Conservation (phyloP, 64 coral and sea anemone genomes). For the Acropora tenuis region DNA sequence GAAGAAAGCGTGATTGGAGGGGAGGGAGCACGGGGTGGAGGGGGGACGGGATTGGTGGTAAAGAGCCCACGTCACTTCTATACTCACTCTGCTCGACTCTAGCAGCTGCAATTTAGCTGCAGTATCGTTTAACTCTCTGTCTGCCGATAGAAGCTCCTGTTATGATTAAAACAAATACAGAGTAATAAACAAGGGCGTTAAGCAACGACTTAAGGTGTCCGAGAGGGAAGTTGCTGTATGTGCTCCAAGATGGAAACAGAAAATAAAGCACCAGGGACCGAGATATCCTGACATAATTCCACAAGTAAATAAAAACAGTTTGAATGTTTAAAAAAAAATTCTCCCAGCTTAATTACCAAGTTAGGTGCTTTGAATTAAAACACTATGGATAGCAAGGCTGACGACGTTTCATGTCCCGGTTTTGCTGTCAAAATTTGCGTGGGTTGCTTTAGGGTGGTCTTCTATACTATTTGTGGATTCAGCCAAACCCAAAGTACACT, state of each 20-base stretch:
- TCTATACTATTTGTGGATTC: too few relatives aligned
- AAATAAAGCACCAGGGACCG: neutral
- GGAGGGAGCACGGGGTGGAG: too few relatives aligned
- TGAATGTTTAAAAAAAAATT: neutral
- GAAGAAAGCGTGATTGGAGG: too few relatives aligned
- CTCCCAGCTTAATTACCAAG: too few relatives aligned
- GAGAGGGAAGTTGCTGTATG: neutral
- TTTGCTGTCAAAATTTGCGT: too few relatives aligned
- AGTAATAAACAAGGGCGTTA: neutral
- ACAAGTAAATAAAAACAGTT: neutral
- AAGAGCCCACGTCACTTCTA: neutral
- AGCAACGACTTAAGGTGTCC: neutral
- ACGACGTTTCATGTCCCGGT: too few relatives aligned
- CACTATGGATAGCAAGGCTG: too few relatives aligned
- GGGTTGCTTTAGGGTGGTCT: too few relatives aligned
- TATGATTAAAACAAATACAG: neutral
- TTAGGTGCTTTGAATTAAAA: too few relatives aligned
- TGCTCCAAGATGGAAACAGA: neutral
- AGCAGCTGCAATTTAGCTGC: slow-evolving; percentile 60
- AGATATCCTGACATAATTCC: neutral
- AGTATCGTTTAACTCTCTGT: slow-evolving; percentile 64
- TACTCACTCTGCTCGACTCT: slow-evolving; percentile 62
- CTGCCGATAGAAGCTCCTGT: slow-evolving; percentile 61
- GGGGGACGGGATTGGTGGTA: too few relatives aligned
- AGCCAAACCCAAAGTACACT: too few relatives aligned